Evolutionary conservation across 2,888 invertebrate species (phyloP), one percentile per base, ranked within the genome.

Genomic region (Corbicula japonica): DNA sequence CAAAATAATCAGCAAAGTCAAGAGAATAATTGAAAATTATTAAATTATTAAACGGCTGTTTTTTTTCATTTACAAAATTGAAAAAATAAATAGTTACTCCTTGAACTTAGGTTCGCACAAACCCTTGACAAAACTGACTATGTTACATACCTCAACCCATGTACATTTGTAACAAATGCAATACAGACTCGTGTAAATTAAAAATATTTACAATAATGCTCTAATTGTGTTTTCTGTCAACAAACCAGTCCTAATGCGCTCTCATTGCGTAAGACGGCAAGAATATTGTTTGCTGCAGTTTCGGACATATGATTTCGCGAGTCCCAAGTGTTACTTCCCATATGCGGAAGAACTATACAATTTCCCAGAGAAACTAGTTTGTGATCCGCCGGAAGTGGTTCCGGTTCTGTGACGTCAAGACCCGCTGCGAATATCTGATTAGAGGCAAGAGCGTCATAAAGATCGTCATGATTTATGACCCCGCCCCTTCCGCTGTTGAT

Each of bases 331-430:
- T 97, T 97, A 89, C 97, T 97, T 66, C 97, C 98, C 91, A 98
- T 95, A 94, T 98, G 98, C 12, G 98, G 98, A 10, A 96, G 94
- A 46, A 98, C 93, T 79, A 97, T 96, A 92, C 97, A 97, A 93
- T 98, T 98, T 30, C 95, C 94, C 30, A 98, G 91, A 74, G 95
- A 95, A 15, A 97, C 95, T 28, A 98, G 94, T 2, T 96, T 96
- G 93, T 95, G 96, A 86, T 97, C 95, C 15, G 96, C 89, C 0
- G 98, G 97, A 77, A 98, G 94, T 0, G 98, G 98, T 92, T 98
- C 98, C 0, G 98, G 98, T 6, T 96, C 96, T 80, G 96, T 97
- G 0, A 98, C 98, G 94, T 98, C 98, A 46, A 98, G 94, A 0
- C 98, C 98, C 0, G 98, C 98, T 0, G 96, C 97, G 89, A 95